Evolutionary conservation across 2,888 invertebrate genomes (phyloP).

Genomic region (Thera obeliscata): DNA sequence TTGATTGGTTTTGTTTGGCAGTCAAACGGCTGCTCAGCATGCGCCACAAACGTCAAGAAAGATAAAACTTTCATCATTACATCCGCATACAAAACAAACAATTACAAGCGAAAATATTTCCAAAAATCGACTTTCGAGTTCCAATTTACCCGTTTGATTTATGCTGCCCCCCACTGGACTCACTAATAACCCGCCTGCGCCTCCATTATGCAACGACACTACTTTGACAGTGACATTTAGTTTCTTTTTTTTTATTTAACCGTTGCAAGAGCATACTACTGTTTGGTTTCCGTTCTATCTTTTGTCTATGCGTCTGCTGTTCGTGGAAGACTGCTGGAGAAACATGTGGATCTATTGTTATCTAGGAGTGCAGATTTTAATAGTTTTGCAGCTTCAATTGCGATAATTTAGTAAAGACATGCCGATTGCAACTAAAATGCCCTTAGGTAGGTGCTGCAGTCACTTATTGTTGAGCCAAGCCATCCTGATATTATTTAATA

Average conservation of each 20-base stretch:
- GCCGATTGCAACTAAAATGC: slow-evolving; percentile 2
- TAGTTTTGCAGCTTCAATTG: slow-evolving; percentile 35
- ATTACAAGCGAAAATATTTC: slow-evolving; percentile 45
- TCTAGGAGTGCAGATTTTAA: slow-evolving; percentile 32
- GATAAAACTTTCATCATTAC: slow-evolving; percentile 42
- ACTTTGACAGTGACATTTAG: slow-evolving; percentile 40
- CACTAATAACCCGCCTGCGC: slow-evolving; percentile 46
- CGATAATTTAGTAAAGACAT: slow-evolving; percentile 14
- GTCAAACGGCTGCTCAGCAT: slow-evolving; percentile 20
- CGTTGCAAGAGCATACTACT: slow-evolving; percentile 50
- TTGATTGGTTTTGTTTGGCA: not conserved
- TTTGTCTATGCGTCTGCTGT: slow-evolving; percentile 48
- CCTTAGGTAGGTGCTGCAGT: too few relatives aligned
- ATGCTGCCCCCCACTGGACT: slow-evolving; percentile 51
- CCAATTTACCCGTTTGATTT: slow-evolving; percentile 51
- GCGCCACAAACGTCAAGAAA: slow-evolving; percentile 23
- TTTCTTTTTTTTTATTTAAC: slow-evolving; percentile 39
- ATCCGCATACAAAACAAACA: slow-evolving; percentile 44
- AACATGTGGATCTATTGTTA: slow-evolving; percentile 43
- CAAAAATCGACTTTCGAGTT: slow-evolving; percentile 46
- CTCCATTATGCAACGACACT: slow-evolving; percentile 47
- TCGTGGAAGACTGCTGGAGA: slow-evolving; percentile 58
- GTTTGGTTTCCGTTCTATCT: slow-evolving; percentile 63
- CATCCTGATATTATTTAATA: too few relatives aligned
- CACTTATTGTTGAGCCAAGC: too few relatives aligned